These are phyloP conservation scores for Caenorhabditis plicata DNA, from an alignment of 2,888 invertebrate species.

Conservation along the genomic window DNA sequence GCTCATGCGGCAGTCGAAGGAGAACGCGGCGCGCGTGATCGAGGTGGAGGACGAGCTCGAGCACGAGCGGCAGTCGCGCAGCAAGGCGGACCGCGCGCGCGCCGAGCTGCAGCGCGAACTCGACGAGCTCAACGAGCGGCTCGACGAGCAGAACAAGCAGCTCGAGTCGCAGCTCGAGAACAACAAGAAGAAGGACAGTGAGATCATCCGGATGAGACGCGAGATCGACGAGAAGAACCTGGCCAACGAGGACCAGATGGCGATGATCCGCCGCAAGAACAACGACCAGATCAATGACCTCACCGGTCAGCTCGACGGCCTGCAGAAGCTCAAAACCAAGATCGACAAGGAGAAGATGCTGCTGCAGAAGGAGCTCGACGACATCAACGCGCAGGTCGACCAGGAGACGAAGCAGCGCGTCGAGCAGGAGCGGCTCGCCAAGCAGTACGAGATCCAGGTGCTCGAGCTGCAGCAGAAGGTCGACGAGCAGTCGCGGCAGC, in stretches of 20 bases:
- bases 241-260: constrained; percentile 93
- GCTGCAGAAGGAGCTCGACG: constrained; percentile 59
- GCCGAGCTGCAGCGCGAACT: constrained; percentile 87
- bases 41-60: constrained; percentile 99
- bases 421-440: constrained; percentile 60
- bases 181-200: constrained; percentile 99
- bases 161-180: constrained; percentile 75
- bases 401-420: constrained; percentile 56
- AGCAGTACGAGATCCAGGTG: constrained; percentile 71
- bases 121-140: constrained; percentile 92
- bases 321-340: constrained; percentile 92
- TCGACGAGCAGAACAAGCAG: constrained; percentile 75
- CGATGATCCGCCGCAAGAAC: constrained; percentile 98
- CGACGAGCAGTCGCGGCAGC: constrained; percentile 87
- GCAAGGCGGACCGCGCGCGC: constrained; percentile 88
- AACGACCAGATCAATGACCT: constrained; percentile 98
- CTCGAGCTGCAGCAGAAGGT: constrained; percentile 92
- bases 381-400: constrained; percentile 55
- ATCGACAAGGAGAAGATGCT: constrained; percentile 53
- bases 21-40: constrained; percentile 90
- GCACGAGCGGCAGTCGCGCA: constrained; percentile 74
- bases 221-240: constrained; percentile 94
- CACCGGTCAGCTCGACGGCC: constrained; percentile 98
- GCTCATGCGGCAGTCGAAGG: constrained; percentile 96
- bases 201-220: constrained; percentile 94